phyloP scores from a whole-genome alignment of 2,797 vertebrate genomes.

The Xyrichtys novacula region DNA sequence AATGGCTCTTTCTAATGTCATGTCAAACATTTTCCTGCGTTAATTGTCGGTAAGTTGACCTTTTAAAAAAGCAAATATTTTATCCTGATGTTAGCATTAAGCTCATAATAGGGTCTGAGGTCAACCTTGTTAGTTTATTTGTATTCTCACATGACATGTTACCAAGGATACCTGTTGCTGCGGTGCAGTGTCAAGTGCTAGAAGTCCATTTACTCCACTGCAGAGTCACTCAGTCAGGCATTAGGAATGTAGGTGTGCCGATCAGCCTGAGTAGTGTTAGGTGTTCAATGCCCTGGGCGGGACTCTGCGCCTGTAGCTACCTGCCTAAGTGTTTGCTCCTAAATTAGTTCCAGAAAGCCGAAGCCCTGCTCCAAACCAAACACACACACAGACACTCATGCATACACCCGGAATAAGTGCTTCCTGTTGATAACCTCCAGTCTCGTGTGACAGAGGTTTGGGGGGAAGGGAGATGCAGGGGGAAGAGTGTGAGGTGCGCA shows the following conservation, averaged over 20 bases:
- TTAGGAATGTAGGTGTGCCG: slow-evolving; percentile 86
- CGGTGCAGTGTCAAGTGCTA: slow-evolving; percentile 43
- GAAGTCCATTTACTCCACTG: slow-evolving; percentile 59
- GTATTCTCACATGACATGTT: slow-evolving; percentile 61
- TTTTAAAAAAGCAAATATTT: slow-evolving; percentile 35
- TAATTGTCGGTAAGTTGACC: slow-evolving; percentile 31
- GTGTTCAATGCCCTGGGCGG: slow-evolving; percentile 77
- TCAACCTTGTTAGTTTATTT: slow-evolving; percentile 60
- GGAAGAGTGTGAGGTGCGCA: slow-evolving; percentile 53
- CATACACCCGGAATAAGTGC: slow-evolving; percentile 12
- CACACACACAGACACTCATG: slow-evolving; percentile 13
- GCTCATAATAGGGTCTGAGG: slow-evolving; percentile 19
- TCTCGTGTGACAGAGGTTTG: slow-evolving; percentile 19
- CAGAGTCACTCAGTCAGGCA: slow-evolving; percentile 69
- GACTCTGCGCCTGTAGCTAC: slow-evolving; percentile 79
- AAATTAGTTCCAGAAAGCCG: slow-evolving; percentile 69
- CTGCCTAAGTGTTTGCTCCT: slow-evolving; percentile 79
- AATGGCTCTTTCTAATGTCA: slow-evolving; percentile 25
- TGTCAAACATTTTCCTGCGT: slow-evolving; percentile 21
- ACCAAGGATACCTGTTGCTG: slow-evolving; percentile 63
- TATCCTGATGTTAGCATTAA: slow-evolving; percentile 15
- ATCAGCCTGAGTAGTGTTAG: slow-evolving; percentile 61
- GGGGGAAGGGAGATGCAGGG: slow-evolving; percentile 28
- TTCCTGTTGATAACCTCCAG: slow-evolving; percentile 22
- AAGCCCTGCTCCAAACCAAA: slow-evolving; percentile 41